These are phyloP conservation scores for Bryconaethiops microstoma DNA, from an alignment of 2,797 vertebrate species.

Conservation along the genomic window DNA sequence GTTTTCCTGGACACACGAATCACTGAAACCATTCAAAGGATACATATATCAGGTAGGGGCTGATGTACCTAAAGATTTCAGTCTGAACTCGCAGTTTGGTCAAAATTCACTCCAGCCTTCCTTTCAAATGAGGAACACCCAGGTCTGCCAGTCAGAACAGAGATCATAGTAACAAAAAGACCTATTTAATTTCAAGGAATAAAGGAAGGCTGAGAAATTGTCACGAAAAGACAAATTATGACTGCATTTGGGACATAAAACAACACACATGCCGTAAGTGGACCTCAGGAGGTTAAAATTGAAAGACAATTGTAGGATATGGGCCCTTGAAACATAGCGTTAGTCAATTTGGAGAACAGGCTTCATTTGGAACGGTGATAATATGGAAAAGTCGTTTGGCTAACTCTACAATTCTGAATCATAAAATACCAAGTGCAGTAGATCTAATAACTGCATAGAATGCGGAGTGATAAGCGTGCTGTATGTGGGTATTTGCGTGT, in stretches of 20 bases:
- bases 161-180: no score
- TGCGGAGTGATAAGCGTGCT: constrained; percentile 15
- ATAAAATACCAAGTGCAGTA: constrained; percentile 15
- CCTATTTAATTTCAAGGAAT: no score
- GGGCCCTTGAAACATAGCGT: not conserved
- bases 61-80: not conserved
- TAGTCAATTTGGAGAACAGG: not conserved
- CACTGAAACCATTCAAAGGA: no score
- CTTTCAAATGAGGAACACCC: not conserved
- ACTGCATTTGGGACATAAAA: no score
- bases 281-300: no score
- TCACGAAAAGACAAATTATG: no score
- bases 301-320: not conserved
- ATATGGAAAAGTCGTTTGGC: not conserved
- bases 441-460: constrained; percentile 13
- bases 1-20: not conserved
- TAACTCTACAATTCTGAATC: constrained; percentile 35
- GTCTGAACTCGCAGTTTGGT: no score
- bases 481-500: constrained; percentile 38
- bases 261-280: no score
- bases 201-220: no score
- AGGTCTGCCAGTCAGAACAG: not conserved
- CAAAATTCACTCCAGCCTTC: no score
- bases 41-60: not conserved
- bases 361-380: not conserved